A percentile compares a stretch with the other conserved stretches of the same genome.
phyloP scores from a whole-genome alignment of 2,797 vertebrate genomes.

The Gallinago solitaria region DNA sequence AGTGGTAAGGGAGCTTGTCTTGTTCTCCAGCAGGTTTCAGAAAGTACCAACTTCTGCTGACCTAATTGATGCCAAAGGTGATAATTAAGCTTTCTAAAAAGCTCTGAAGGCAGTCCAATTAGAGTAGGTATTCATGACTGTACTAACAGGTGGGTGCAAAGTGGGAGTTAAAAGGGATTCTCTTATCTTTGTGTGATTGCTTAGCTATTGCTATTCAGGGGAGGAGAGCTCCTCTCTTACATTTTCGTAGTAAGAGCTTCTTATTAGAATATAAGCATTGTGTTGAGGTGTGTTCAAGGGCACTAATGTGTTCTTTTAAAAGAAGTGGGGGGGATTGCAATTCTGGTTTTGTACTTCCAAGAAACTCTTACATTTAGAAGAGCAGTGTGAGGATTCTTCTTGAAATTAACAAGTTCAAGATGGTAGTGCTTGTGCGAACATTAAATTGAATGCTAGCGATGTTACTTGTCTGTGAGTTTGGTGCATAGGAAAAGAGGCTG shows the following conservation, averaged over 20 bases:
- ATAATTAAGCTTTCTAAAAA: neutral
- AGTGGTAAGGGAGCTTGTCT: neutral
- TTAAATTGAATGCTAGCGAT: neutral
- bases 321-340: fast-evolving
- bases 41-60: neutral
- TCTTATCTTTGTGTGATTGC: neutral
- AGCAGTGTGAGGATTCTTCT: neutral
- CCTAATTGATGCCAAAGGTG: neutral
- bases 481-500: neutral
- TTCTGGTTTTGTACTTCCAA: neutral
- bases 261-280: neutral
- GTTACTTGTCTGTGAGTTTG: neutral
- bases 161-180: conserved; percentile 20
- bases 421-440: neutral
- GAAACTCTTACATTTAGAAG: fast-evolving
- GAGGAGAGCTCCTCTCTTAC: neutral
- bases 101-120: neutral
- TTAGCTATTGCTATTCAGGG: neutral
- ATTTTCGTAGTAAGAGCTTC: neutral
- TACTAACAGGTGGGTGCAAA: neutral
- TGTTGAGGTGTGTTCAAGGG: neutral
- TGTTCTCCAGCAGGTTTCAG: neutral
- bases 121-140: neutral
- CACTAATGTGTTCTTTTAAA: neutral
- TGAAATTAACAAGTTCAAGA: neutral